Evolutionary conservation across 1,140 invertebrate species (phyloP), one percentile per base, ranked within the genome.

Genomic region (Ips typographus): DNA sequence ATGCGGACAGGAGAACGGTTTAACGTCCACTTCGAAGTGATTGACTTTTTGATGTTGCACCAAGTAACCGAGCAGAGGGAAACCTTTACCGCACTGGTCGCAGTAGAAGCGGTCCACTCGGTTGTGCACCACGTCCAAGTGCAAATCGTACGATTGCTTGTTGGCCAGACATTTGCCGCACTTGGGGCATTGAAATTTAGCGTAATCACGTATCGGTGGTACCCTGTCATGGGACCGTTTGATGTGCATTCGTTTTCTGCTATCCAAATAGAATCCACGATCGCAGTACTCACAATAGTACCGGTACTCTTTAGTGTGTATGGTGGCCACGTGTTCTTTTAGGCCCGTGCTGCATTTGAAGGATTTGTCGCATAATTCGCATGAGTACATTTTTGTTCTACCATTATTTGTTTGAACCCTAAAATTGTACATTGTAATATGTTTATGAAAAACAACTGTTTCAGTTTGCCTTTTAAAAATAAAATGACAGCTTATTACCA

Each of bases 11-110:
- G 38, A 6, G 5, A 71, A 53, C 0, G 42, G 69, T 40, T 68
- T 49, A 7, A 8, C 53, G n/a, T 22, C 55, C 3, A 8, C 57
- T 6, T 7, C 52, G 22, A 53, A 22, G 47, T 71, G 69, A 43
- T 71, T 59, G 1, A 71, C 69, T 8, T 57, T 39, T 3, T 5
- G 39, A 42, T 71, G 69, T 44, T 71, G 69, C 5, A 49, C 22
- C 1, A 71, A 55, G 39, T 71, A 71, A 37, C 57, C 66, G 2
- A 59, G n/a, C 40, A 66, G 41, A 2, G 69, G 63, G 42, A 71
- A 71, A 41, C 69, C 63, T 55, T 71, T 71, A 22, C 69, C 69
- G 41, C 69, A 71, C 41, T 65, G 60, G 49, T 71, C 69, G 56
- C 69, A 71, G 42, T 56, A 71, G 42, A 55, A 71, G 2, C 66